Evolutionary conservation across 2,888 invertebrate species (phyloP), one percentile per base, ranked within the genome.

Genomic region (Eristalis arbustorum): DNA sequence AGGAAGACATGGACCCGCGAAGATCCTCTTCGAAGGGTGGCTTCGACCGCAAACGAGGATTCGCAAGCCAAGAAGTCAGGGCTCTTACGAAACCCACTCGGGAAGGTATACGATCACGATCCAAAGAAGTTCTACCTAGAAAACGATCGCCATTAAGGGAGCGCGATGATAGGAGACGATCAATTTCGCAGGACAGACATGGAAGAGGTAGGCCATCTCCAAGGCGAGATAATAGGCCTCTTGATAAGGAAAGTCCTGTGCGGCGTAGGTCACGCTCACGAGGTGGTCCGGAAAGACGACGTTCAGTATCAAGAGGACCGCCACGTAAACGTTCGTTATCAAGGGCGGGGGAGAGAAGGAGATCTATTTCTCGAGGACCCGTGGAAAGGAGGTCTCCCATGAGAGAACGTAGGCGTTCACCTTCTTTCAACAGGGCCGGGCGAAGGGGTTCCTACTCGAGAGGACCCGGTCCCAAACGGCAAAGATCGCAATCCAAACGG

Each of bases 241-340:
- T 40, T n/a, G 72, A 57, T 5, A 73, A 69, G 23, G 61, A 76
- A 23, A 76, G 63, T 22, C 42, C 42, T 0, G 34, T 6, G 0
- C 56, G 71, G 10, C 69, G 31, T 56, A 73, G 66, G 14, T 78
- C 81, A 2, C 40, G 13, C 11, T 84, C 84, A 1, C 78, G 66
- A 73, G 76, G 68, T 18, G 64, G 59, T 80, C 87, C 89, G 89
- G 88, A 90, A 84, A 90, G 90, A 88, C 82, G 71, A 91, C 89
- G 91, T 92, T 88, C 89, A 90, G 77, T 91, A 0, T 92, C 93
- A 5, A 89, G 90, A 25, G 91, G 84, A 69, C 71, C 42, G 10
- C 62, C 62, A 28, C 57, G 78, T 49, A 88, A 79, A 61, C 74
- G 82, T 10, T 88, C 88, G 42, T 14, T 72, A 10, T 84, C 87